Base-by-base conservation (phyloP, 2,888 invertebrate species). In the Nematopogon swammerdamellus region DNA sequence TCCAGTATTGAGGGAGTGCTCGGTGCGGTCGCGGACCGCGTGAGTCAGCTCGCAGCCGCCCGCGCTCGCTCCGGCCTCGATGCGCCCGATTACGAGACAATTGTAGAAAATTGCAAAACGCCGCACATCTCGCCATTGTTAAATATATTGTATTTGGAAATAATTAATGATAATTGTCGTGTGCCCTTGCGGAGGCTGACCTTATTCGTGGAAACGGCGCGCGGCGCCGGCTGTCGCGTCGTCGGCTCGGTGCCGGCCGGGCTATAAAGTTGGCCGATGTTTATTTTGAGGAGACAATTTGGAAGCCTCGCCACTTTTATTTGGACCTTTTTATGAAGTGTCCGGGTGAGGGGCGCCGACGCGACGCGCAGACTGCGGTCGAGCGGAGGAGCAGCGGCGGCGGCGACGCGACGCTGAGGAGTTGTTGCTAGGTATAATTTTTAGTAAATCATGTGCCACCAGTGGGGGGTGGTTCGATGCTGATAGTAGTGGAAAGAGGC, bases 51-150 rank as follows among this genome's bases (percentile, higher is more conserved):
- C 6, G 8, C 36, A 14, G 36, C 36, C 11, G 14, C 36, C 8
- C 36, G 8, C 25, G 25, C 19, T 19, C 46, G 46, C 16, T 20
- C 18, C 47, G 47, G 18, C 47, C 47, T 36, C 30, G 47, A 20
- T 29, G 29, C 46, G 46, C 29, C 46, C 30, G 29, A 46, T 46
- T 29, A 20, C 29, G 29, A 29, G 29, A 46, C 30, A 17, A 46
- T 29, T 18, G 17, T 25, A 29, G 17, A 47, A 48, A 48, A 44
- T 48, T 48, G 44, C 44, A 48, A 44, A 29, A 14, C 44, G 17
- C 14, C 18, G 20, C 43, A 43, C 44, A 36, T 14, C 36, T 36
- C 36, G 36, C n/a, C 36, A 36, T 36, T 36, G 36, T 36, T 36
- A 14, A 25, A 36, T 36, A 36, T 36, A 14, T 36, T 36, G 36